Base-by-base conservation (phyloP, 30 jellyfish, hydroid and myxozoan genomes). In the Pelagia noctiluca region DNA sequence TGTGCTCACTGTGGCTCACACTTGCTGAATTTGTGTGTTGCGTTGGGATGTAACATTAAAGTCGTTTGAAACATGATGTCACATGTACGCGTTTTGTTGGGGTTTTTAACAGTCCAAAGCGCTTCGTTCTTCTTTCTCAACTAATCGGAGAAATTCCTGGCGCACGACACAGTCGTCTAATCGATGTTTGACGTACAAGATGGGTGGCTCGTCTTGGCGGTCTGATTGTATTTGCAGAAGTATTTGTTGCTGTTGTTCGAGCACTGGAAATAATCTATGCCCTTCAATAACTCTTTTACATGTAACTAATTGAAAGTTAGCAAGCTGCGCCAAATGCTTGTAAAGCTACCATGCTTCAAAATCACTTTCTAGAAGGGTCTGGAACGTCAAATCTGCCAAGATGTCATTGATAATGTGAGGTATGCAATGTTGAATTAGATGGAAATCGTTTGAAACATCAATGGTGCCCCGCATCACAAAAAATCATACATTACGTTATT, bases 201-300 rank as follows among this genome's bases (percentile, higher is more conserved):
- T 86, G 96, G 96, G 53, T 86, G 32, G 92, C 79, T 13, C 71
- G 96, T 10, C 36, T 86, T 5, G 81, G 49, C 46, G 89, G 89
- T n/a, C 35, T 87, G 46, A 89, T 48, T 48, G 82, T 47, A 7
- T 57, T 87, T 67, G 62, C 26, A 1, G 88, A 70, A 47, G 54
- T 72, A 1, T 63, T 71, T 61, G 52, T 7, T 18, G 80, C 93
- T 31, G 35, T 82, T 42, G 57, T 42, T 5, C 12, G 12, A 42
- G 63, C 79, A 8, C 42, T 72, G n/a, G 84, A 72, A 72, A 47
- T 16, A 7, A 47, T 72, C 16, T 54, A n/a, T n/a, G n/a, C n/a
- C n/a, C n/a, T n/a, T n/a, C n/a, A n/a, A n/a, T n/a, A n/a, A n/a
- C n/a, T n/a, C n/a, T n/a, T n/a, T n/a, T n/a, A n/a, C n/a, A n/a